phyloP scores from a whole-genome alignment of 2,113 vertebrate species.

The Otus sunia region DNA sequence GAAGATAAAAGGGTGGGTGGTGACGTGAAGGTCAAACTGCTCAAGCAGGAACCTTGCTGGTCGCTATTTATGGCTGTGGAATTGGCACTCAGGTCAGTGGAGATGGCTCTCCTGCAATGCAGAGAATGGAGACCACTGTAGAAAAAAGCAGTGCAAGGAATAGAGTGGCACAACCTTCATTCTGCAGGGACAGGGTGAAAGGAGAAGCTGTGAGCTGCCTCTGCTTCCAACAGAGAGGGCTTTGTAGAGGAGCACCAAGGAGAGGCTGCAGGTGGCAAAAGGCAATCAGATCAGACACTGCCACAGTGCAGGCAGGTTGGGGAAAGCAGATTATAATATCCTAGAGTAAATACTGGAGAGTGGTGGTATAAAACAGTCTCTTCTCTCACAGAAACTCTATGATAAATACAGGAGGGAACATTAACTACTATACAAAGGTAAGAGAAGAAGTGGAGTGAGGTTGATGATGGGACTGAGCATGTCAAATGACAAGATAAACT shows the following conservation, averaged over 20 bases:
- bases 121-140: not conserved
- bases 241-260: not conserved
- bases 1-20: not conserved
- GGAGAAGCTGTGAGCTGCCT: not conserved
- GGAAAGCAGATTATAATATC: not conserved
- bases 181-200: not conserved
- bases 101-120: not conserved
- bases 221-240: not conserved
- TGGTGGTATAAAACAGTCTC: not conserved
- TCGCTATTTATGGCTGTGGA: not conserved
- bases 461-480: not conserved
- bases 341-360: not conserved
- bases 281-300: not conserved
- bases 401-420: not conserved
- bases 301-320: not conserved
- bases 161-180: not conserved
- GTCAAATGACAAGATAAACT: not conserved
- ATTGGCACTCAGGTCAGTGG: not conserved
- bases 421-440: fast-evolving
- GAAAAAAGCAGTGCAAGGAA: not conserved
- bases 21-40: not conserved
- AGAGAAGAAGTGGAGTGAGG: not conserved
- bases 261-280: not conserved
- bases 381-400: not conserved
- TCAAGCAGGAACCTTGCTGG: fast-evolving